Evolutionary conservation across 2,888 invertebrate species (phyloP).

Genomic region (Piscicola geometra): DNA sequence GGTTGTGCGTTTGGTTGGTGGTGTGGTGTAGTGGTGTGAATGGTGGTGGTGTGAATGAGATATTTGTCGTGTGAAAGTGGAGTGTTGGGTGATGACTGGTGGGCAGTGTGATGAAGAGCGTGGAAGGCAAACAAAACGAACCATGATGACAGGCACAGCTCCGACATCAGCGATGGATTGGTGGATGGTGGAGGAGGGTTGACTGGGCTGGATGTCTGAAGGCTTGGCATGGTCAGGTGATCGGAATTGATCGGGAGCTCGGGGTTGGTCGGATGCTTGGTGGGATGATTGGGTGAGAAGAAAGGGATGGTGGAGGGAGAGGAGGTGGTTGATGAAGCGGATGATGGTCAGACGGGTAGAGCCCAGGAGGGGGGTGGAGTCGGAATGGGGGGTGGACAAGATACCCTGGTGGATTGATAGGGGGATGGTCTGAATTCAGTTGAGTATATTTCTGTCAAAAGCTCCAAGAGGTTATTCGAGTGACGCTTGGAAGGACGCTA

Average conservation of each 20-base stretch:
- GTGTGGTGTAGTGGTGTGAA: too few species aligned
- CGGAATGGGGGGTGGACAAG: too few species aligned
- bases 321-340: constrained; percentile 24
- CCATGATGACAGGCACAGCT: constrained; percentile 16
- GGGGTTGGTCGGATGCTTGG: neutral
- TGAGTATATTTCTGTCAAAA: neutral
- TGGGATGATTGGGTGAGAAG: constrained; percentile 63
- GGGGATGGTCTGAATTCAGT: too few species aligned
- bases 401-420: too few species aligned
- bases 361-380: constrained; percentile 66
- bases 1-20: too few species aligned
- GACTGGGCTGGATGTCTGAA: too few species aligned
- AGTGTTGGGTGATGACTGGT: too few species aligned
- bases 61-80: too few species aligned
- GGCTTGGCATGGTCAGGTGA: too few species aligned
- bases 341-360: constrained; percentile 64
- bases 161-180: neutral
- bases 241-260: too few species aligned
- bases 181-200: neutral
- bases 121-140: neutral
- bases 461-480: neutral
- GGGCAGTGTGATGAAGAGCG: too few species aligned
- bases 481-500: neutral
- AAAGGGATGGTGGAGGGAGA: constrained; percentile 58
- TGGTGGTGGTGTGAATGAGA: too few species aligned